Base-by-base conservation (phyloP, 2,797 vertebrate species). In the Lacerta viridis region DNA sequence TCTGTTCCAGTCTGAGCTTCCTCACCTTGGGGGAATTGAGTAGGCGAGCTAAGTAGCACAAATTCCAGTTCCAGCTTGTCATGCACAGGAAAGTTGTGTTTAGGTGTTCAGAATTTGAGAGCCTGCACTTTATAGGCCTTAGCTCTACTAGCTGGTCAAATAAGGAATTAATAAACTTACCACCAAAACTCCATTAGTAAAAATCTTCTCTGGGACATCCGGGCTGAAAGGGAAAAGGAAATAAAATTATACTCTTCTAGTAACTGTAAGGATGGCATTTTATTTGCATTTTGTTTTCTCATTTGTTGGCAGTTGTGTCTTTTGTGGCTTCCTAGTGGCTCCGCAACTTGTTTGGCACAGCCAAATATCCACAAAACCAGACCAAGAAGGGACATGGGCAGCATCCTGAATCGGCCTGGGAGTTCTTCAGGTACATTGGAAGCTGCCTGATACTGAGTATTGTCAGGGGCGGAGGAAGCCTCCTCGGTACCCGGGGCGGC, bases 121-220 rank as follows among this genome's bases (percentile, higher is more conserved):
- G 66, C 59, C 25, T 15, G 5, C 0, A 0, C 6, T 79, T 46
- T 50, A 82, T 2, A 1, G 7, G 3, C 13, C 79, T 80, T 86
- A 15, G 79, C 29, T 27, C 3, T 69, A 10, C 36, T 66, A 46
- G 15, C 13, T 81, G 1, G 11, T 18, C 0, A 25, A 6, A n/a
- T 72, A n/a, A 55, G 36, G 17, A 17, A 39, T 92, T 90, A 92
- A 80, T 86, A 91, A 86, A 95, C 72, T 97, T 98, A 98, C 98
- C 98, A 98, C 95, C 89, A 98, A 92, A 82, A 98, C 97, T 90
- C 98, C 98, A 72, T 98, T 98, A 29, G 98, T 97, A 91, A 95
- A 36, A 86, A 98, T 97, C 41, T 95, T 93, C 93, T 96, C 96
- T 2, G 96, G 95, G n/a, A 95, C 90, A 79, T 96, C 97, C 4